Evolutionary conservation across 2,113 vertebrate species (phyloP), one percentile per base, ranked within the genome.

Genomic region (Leptobrachium leishanense): DNA sequence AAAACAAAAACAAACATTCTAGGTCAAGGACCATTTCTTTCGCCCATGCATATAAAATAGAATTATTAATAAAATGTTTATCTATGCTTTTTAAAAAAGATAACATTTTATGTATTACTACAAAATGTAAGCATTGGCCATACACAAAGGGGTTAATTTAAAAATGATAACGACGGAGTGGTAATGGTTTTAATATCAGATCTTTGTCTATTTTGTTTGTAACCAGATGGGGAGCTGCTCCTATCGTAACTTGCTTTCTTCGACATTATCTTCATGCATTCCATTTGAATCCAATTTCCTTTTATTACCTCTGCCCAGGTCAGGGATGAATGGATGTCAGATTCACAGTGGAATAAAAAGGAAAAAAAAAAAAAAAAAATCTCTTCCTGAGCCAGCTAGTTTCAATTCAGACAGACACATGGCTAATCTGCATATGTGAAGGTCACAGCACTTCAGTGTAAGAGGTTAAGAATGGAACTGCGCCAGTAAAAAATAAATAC

Each of bases 391-490:
- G 85, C 88, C 87, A 87, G 91, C 88, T 75, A 84, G 85, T 85
- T 90, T 88, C 86, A 84, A 88, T 91, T 89, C 91, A 90, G 87
- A 87, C 87, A 88, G 86, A 79, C 96, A 93, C 94, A 86, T 91
- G 95, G 95, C 95, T 96, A 92, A 97, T 97, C 95, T 95, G 86
- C 95, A 95, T 95, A 92, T 92, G 94, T 90, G 93, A 93, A 95
- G 94, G 95, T 96, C 94, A 94, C 83, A 73, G 88, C 89, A 84
- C 91, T 84, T 85, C 88, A 89, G 89, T 86, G 85, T 84, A 82
- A 85, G 90, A 89, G 91, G 89, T 83, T 88, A 91, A 94, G 89
- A 90, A 90, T 85, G 89, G 85, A 86, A 89, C 86, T 43, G 91
- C 91, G 89, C 90, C 82, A 81, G 88, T 78, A 82, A 74, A 87